phyloP scores from a whole-genome alignment of 1,140 invertebrate species.

The Pollicipes pollicipes region DNA sequence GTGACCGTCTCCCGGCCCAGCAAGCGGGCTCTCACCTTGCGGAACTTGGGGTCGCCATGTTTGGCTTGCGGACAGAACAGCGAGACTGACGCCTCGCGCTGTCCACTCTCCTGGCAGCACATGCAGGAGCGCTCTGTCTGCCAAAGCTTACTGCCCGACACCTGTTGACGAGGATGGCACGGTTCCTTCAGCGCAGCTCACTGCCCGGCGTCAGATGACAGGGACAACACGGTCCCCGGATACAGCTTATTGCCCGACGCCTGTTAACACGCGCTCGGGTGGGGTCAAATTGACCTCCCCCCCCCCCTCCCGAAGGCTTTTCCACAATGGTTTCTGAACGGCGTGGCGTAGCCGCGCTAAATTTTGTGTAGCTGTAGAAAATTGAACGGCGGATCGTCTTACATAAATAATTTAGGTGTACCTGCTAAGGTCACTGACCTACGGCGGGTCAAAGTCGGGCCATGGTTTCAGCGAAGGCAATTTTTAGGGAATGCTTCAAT shows the following conservation, averaged over 20 bases:
- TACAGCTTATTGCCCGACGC: constrained; percentile 1
- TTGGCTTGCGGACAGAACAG: constrained; percentile 63
- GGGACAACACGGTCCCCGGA: neutral
- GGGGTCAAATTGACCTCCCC: no score
- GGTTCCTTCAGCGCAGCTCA: neutral
- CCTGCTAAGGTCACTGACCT: no score
- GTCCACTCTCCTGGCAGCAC: constrained; percentile 37
- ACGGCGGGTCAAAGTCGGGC: no score
- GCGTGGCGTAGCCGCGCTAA: no score
- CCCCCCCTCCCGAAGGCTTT: no score
- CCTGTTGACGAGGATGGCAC: constrained; percentile 32
- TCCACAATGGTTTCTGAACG: no score
- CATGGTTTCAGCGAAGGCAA: no score
- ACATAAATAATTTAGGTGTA: no score
- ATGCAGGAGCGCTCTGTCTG: constrained; percentile 66
- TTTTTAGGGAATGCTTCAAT: no score
- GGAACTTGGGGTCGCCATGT: constrained; percentile 9
- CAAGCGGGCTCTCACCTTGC: constrained; percentile 10
- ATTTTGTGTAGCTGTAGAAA: no score
- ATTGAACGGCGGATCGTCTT: no score
- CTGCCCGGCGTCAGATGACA: neutral
- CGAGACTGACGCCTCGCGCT: constrained; percentile 69
- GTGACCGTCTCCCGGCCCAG: no score
- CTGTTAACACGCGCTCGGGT: neutral
- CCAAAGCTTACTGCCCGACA: constrained; percentile 89